Percentiles rank a stretch among this genome's conserved stretches.
Evolutionary conservation across 2,113 vertebrate genomes (phyloP).

Genomic region (Macrotus californicus): DNA sequence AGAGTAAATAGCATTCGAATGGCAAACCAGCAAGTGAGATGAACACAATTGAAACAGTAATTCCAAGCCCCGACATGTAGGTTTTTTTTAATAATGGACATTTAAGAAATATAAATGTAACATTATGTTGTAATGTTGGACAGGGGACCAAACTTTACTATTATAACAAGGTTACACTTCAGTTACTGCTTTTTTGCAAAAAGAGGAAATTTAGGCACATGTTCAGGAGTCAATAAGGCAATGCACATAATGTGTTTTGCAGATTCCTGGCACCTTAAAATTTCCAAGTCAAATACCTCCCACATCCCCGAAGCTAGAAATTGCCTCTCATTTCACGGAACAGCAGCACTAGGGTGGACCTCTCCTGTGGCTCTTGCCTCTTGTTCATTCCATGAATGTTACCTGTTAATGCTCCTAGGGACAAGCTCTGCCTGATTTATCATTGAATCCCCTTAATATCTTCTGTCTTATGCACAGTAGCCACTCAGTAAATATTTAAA

Average conservation of each 20-base stretch:
- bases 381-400: not conserved
- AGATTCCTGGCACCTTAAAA: not conserved
- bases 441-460: not conserved
- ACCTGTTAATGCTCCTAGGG: not conserved
- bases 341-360: too few species aligned
- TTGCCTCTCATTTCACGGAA: not conserved
- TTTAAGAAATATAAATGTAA: not conserved
- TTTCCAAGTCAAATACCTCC: not conserved
- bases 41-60: not conserved
- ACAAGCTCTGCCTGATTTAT: not conserved
- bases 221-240: not conserved
- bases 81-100: not conserved
- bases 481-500: constrained; percentile 37
- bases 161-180: not conserved
- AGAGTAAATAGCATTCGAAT: constrained; percentile 25
- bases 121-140: not conserved
- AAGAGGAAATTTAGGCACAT: not conserved
- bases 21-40: not conserved
- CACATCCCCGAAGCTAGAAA: not conserved
- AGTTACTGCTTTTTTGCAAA: not conserved
- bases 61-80: not conserved
- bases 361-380: not conserved
- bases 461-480: not conserved
- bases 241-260: not conserved
- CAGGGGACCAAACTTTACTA: not conserved